These are phyloP conservation scores for Synchiropus splendidus DNA, from an alignment of 2,113 vertebrate species.

Conservation along the genomic window DNA sequence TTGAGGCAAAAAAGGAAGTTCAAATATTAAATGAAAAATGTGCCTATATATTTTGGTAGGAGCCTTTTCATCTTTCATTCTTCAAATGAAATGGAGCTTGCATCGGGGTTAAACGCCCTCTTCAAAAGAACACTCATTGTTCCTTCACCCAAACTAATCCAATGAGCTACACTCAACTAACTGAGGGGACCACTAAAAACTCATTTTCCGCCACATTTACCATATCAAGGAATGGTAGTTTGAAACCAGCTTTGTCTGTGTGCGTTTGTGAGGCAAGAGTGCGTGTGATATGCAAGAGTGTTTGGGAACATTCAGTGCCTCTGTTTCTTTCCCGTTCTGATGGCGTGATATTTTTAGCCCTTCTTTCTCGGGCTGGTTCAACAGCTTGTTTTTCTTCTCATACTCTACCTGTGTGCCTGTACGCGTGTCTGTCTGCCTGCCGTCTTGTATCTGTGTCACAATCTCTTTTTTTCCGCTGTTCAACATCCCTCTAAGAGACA, in stretches of 20 bases:
- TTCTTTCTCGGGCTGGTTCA: conserved; percentile 34
- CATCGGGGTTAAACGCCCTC: not conserved
- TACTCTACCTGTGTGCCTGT: conserved; percentile 30
- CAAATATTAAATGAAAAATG: too few species aligned
- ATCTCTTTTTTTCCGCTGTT: not conserved
- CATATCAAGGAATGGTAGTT: conserved; percentile 11
- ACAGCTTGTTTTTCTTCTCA: conserved; percentile 39
- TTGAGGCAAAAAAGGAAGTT: too few species aligned
- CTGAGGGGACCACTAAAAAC: not conserved
- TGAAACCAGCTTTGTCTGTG: conserved; percentile 18
- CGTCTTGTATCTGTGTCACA: conserved; percentile 1
- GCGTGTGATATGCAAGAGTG: conserved; percentile 25
- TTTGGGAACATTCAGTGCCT: conserved; percentile 50
- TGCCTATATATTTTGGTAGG: too few species aligned
- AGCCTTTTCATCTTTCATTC: too few species aligned
- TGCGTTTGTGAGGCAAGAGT: conserved; percentile 5
- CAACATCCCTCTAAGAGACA: conserved; percentile 10
- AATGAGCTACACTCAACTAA: not conserved
- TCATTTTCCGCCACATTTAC: conserved; percentile 3
- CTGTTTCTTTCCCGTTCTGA: conserved; percentile 38
- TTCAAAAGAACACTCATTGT: not conserved
- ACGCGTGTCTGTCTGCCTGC: conserved; percentile 6
- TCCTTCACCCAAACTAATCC: not conserved
- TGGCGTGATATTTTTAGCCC: conserved; percentile 59
- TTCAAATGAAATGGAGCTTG: too few species aligned